These are phyloP conservation scores for Toxonevra muliebris DNA, from an alignment of 2,888 invertebrate species.

Conservation along the genomic window DNA sequence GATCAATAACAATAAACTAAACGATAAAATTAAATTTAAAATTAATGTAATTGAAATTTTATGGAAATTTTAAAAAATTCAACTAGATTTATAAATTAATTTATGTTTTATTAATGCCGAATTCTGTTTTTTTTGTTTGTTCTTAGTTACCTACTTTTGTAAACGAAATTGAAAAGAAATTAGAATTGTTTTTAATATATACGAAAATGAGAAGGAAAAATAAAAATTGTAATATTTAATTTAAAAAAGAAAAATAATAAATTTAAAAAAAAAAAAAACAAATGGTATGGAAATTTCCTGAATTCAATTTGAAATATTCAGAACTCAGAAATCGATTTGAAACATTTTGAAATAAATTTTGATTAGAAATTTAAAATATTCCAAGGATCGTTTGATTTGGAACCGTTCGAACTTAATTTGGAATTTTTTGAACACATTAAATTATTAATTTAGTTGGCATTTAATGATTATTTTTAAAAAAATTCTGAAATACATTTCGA, in stretches of 20 bases:
- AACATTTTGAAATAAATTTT: too few species aligned
- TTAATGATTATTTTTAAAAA: too few species aligned
- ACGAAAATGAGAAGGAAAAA: not conserved
- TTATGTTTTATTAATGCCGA: too few species aligned
- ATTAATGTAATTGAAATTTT: slow-evolving; percentile 29
- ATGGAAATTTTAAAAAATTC: not conserved
- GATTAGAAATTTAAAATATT: too few species aligned
- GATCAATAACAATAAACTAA: slow-evolving; percentile 36
- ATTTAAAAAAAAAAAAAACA: not conserved
- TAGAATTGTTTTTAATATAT: not conserved
- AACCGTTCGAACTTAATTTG: too few species aligned
- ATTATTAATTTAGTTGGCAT: too few species aligned
- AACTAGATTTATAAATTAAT: not conserved
- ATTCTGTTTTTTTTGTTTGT: not conserved
- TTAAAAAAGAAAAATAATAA: slow-evolving; percentile 5
- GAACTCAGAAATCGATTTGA: too few species aligned
- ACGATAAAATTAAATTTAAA: slow-evolving; percentile 28
- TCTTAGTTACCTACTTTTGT: not conserved
- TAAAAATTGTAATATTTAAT: slow-evolving; percentile 13
- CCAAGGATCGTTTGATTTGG: too few species aligned
- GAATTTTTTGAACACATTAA: too few species aligned
- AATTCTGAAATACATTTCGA: too few species aligned
- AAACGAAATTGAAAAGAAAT: not conserved
- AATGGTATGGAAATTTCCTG: too few species aligned
- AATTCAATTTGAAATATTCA: too few species aligned